Base-by-base conservation (phyloP, 2,888 invertebrate species). In the Ichneumoninae sp. region DNA sequence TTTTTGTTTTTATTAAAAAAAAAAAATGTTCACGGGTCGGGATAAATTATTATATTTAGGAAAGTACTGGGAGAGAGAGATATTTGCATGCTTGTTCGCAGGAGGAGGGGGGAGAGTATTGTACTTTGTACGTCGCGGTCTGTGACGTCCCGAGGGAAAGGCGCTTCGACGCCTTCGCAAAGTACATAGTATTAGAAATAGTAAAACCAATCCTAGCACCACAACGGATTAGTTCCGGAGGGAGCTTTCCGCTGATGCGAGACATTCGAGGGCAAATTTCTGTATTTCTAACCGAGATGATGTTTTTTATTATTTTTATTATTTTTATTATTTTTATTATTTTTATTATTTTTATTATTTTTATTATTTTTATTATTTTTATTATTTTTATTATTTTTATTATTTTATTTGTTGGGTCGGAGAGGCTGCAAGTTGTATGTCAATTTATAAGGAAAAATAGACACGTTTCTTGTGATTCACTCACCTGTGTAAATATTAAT, bases 31-130 rank as follows among this genome's bases (percentile, higher is more conserved):
- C 79, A 80, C 66, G 66, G 79, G 86, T 81, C 30, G 86, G 87
- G 87, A 89, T 88, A 90, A 90, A 90, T 90, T 90, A 90, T 90
- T 90, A 88, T 90, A 89, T 88, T 90, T 89, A 89, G 88, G 87
- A 88, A 89, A 87, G 87, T 83, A 82, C 70, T 65, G 72, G n/a
- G 76, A 72, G 54, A 57, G 6, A 47, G 76, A 72, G 54, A 65
- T 44, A 13, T 47, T 47, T 16, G 44, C 44, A n/a, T 57, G 72
- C 57, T 70, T 81, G 77, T n/a, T 30, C 66, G 50, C 44, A 22
- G 52, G 30, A 65, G 47, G 74, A 44, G 47, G 26, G 44, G 0
- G 6, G 16, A 13, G 44, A 68, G 44, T n/a, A 62, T 33, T 16
- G 30, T 52, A 50, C 50, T 79, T 76, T 79, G 30, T 50, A 57